phyloP scores from a whole-genome alignment of 2,888 invertebrate genomes.

The Ormyrus rosae region DNA sequence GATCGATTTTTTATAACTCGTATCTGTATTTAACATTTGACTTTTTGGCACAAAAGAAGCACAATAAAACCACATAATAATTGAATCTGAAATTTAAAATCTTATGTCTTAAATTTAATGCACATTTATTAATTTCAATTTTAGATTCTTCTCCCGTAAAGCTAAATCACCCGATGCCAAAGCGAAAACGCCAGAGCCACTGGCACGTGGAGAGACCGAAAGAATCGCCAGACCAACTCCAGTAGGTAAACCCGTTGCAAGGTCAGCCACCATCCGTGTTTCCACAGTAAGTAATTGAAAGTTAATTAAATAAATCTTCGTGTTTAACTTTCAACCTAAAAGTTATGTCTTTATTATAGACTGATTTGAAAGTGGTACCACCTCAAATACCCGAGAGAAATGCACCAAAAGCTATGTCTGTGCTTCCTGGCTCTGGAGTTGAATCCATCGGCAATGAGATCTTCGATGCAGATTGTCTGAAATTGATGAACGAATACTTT shows the following conservation, averaged over 20 bases:
- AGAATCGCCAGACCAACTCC: slow-evolving; percentile 65
- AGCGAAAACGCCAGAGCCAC: slow-evolving; percentile 83
- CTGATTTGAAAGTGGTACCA: slow-evolving; percentile 80
- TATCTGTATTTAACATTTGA: too few species aligned
- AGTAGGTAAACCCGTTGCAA: slow-evolving; percentile 54
- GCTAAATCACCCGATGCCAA: slow-evolving; percentile 79
- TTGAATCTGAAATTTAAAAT: too few species aligned
- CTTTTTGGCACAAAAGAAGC: too few species aligned
- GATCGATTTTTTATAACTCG: background rate
- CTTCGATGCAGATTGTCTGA: slow-evolving; percentile 90
- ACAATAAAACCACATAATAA: too few species aligned
- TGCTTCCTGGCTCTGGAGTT: slow-evolving; percentile 83
- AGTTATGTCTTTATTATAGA: slow-evolving; percentile 70
- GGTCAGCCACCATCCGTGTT: slow-evolving; percentile 72
- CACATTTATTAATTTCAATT: slow-evolving; percentile 49
- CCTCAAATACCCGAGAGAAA: slow-evolving; percentile 82
- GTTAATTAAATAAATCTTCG: background rate
- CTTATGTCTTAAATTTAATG: too few species aligned
- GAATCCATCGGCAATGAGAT: slow-evolving; percentile 91
- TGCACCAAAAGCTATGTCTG: slow-evolving; percentile 83
- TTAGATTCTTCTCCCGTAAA: slow-evolving; percentile 90
- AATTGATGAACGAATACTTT: slow-evolving; percentile 97
- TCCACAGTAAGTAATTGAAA: slow-evolving; percentile 69
- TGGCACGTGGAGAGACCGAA: slow-evolving; percentile 75
- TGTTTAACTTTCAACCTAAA: background rate